Percentiles rank a stretch among this genome's conserved stretches.
Conservation (phyloP, 1,140 invertebrate genomes). For the Dinothrombium tinctorium region DNA sequence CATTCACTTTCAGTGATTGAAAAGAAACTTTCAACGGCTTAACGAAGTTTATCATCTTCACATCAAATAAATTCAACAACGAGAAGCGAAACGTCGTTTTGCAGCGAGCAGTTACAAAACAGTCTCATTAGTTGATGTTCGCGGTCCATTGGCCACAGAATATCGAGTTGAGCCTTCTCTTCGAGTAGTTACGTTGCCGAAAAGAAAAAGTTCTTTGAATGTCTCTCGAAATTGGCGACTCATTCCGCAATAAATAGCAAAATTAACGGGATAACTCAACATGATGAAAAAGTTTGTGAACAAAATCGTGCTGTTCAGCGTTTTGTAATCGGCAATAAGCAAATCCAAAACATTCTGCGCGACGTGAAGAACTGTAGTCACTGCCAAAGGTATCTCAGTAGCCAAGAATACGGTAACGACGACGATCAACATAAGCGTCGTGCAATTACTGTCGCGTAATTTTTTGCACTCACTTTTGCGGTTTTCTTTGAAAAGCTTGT, state of each 20-base stretch:
- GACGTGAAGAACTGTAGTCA: slow-evolving; percentile 61
- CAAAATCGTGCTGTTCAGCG: slow-evolving; percentile 56
- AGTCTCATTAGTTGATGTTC: slow-evolving; percentile 54
- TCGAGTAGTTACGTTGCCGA: not conserved
- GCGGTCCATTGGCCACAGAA: slow-evolving; percentile 47
- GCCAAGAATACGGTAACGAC: slow-evolving; percentile 72
- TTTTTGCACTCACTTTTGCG: not conserved
- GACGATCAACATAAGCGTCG: slow-evolving; percentile 80
- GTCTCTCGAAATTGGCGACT: slow-evolving; percentile 74
- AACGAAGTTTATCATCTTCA: no score
- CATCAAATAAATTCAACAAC: no score
- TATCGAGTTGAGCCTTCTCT: slow-evolving; percentile 42
- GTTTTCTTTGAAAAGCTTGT: slow-evolving; percentile 34
- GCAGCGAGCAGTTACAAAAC: slow-evolving; percentile 50
- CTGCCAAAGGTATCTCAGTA: slow-evolving; percentile 69
- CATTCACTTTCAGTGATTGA: no score
- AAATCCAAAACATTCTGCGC: slow-evolving; percentile 34
- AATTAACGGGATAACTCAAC: slow-evolving; percentile 72
- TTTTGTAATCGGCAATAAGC: slow-evolving; percentile 40
- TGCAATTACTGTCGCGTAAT: slow-evolving; percentile 56
- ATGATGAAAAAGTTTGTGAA: slow-evolving; percentile 77
- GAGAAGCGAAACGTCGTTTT: no score
- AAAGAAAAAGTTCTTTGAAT: slow-evolving; percentile 55
- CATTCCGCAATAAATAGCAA: slow-evolving; percentile 89
- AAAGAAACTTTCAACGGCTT: no score